phyloP scores from a whole-genome alignment of 2,797 vertebrate genomes.

The Leuciscus waleckii region DNA sequence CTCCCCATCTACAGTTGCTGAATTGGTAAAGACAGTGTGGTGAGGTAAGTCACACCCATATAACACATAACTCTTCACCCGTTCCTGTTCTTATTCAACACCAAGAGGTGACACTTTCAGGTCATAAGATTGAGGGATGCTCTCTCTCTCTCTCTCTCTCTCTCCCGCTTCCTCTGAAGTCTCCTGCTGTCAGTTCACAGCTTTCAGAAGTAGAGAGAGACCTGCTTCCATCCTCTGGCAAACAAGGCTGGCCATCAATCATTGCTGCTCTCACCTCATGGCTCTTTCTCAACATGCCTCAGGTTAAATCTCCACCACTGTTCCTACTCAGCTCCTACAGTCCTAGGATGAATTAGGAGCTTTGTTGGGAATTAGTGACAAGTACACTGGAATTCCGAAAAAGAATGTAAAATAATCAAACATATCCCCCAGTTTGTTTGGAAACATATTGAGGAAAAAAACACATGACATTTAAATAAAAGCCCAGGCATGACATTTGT shows the following conservation, averaged over 20 bases:
- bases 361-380: constrained; percentile 2
- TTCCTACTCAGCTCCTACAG: constrained; percentile 19
- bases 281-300: constrained; percentile 45
- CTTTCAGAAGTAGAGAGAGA: constrained; percentile 40
- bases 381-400: neutral
- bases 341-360: constrained; percentile 19
- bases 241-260: constrained; percentile 48
- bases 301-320: constrained; percentile 38
- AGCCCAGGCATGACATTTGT: neutral
- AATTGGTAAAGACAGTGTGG: constrained; percentile 35
- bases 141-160: constrained; percentile 21
- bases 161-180: constrained; percentile 28
- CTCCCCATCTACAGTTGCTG: constrained; percentile 35
- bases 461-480: neutral
- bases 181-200: constrained; percentile 48
- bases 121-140: constrained; percentile 48
- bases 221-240: constrained; percentile 42
- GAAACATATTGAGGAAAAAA: neutral
- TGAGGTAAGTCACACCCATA: constrained; percentile 39
- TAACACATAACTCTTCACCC: constrained; percentile 40
- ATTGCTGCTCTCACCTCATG: constrained; percentile 19
- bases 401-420: neutral
- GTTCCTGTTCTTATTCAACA: constrained; percentile 31
- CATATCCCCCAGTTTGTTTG: neutral
- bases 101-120: constrained; percentile 54